Base-by-base conservation (phyloP, 2,113 vertebrate species). In the Pardalotus punctatus region DNA sequence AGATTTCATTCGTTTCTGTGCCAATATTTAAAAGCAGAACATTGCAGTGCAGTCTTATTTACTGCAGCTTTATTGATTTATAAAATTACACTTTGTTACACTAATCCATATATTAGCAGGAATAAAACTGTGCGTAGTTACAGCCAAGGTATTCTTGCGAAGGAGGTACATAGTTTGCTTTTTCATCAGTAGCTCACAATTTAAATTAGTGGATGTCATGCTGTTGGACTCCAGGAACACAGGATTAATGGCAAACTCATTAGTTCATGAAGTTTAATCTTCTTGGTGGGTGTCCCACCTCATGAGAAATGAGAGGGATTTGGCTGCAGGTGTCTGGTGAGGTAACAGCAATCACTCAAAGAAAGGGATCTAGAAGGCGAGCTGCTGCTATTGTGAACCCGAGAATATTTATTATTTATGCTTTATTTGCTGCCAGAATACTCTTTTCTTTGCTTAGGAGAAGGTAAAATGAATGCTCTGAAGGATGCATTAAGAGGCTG, bases 181-280 rank as follows among this genome's bases (percentile, higher is more conserved):
- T 94, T 78, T 88, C 88, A 71, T 90, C 64, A 60, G 64, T 43
- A 27, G 48, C 86, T 95, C 79, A 33, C 67, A 28, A 4, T 95
- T 93, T 93, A 86, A 96, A 95, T 96, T 86, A 95, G 93, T 51
- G 51, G 74, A 93, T 86, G 47, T 91, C 93, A 29, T 88, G 93
- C 94, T 92, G 90, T 92, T 88, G 93, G 67, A 54, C 93, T 81
- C 71, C 22, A 11, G 51, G 85, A 92, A 62, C 79, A 64, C 6
- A 6, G 81, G 91, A 96, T 94, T 97, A 94, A 96, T 86, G 60
- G 81, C 74, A 90, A 88, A 92, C 66, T 96, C 94, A 96, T 93
- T 94, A 95, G 92, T 96, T 97, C 88, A 86, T 89, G 40, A 92
- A 74, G 93, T 90, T 95, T 93, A 95, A 96, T 96, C 93, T 96